Base-by-base conservation (phyloP, 2,113 vertebrate species). In the Nothocercus julius region DNA sequence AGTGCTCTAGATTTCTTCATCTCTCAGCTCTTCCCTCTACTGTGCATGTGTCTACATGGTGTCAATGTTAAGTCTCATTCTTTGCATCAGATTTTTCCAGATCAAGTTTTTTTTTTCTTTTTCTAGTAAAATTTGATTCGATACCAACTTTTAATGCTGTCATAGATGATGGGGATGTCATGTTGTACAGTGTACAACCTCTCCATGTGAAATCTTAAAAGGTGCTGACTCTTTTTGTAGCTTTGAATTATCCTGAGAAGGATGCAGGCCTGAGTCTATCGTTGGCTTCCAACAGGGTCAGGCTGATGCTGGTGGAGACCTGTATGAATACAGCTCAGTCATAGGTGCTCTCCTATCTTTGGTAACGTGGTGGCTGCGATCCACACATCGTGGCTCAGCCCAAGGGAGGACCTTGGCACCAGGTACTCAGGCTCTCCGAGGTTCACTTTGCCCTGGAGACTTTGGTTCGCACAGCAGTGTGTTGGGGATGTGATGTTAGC, bases 211-310 rank as follows among this genome's bases (percentile, higher is more conserved):
- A 75, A 61, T 11, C 9, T 87, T 51, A 68, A 44, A 27, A 40
- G 34, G 3, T 38, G 34, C 27, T 7, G 28, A 54, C 19, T n/a
- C 28, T 75, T 79, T 38, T 9, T 42, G 0, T 59, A 72, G 54
- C 9, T 81, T 80, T 34, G 36, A 75, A 27, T 28, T 18, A 2
- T 30, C 4, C 4, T 9, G 17, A 2, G 30, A 13, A 36, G 54
- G 16, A 20, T 13, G 14, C 7, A 40, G 53, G 17, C 28, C 38
- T 84, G 11, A 53, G 7, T 85, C 49, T n/a, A 66, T 24, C 13
- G 21, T 2, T 25, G 69, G n/a, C 69, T 53, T 36, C 0, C 0
- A 38, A 5, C 3, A 20, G 82, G 8, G 15, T 0, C 6, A 49
- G 59, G 21, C 32, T 9, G 1, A 14, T 34, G 32, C 3, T 54